Base-by-base conservation (phyloP, 2,888 invertebrate species). In the Campoplex nolae region DNA sequence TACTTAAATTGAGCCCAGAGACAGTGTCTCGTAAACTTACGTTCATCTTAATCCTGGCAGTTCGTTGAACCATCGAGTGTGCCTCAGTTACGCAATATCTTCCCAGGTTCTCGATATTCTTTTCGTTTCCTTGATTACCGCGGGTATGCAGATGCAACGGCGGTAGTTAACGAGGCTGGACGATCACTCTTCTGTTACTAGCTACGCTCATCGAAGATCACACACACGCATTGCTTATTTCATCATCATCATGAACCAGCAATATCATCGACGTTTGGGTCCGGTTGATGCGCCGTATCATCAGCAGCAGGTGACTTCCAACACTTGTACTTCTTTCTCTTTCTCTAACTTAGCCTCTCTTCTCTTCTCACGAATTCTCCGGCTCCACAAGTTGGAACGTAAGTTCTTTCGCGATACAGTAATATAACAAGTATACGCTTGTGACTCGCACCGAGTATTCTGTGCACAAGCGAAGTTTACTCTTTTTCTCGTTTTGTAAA, bases 251-350 rank as follows among this genome's bases (percentile, higher is more conserved):
- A 32, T 62, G 3, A 62, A 13, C 32, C 62, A 62, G 51, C 71
- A 62, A 28, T 67, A 58, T 23, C 70, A 48, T 42, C 70, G 65
- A 71, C 71, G 42, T 76, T 75, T 80, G 48, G 56, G 38, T 56
- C 56, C 81, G 80, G 65, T 75, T 48, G 62, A 70, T 76, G 75
- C 68, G 67, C 75, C 56, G 48, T 38, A 84, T 58, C 79, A 78
- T 38, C 58, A 78, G 65, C 80, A 76, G 83, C 86, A 83, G 83
- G 82, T 85, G 85, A 85, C 85, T 81, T 84, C 73, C 73, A 85
- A 77, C 35, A 32, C 73, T 73, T 71, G 9, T 23, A 67, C 67
- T 65, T 73, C 35, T 73, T 62, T 62, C 65, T 80, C 74, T 82
- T 48, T 71, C 42, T 68, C 38, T 71, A 68, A 48, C 54, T 76